phyloP scores from a whole-genome alignment of 2,797 vertebrate genomes.

The Furcifer pardalis region DNA sequence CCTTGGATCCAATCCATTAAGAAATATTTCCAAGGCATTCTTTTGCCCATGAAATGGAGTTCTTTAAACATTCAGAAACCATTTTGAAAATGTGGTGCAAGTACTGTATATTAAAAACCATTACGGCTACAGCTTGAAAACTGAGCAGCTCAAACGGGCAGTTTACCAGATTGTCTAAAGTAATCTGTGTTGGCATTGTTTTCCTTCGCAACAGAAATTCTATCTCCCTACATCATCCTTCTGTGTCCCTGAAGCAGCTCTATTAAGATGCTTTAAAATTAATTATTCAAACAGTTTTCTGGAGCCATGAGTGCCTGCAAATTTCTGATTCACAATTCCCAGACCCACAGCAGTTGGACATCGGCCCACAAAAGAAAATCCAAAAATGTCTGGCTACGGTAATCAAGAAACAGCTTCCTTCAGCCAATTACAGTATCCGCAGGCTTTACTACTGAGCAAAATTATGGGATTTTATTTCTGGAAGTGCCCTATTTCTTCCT shows the following conservation, averaged over 20 bases:
- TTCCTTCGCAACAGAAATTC: background rate
- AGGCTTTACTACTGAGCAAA: background rate
- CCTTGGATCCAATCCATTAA: constrained; percentile 1
- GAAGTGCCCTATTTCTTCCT: background rate
- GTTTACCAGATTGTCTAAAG: background rate
- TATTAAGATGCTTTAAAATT: constrained; percentile 8
- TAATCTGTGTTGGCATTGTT: constrained; percentile 12
- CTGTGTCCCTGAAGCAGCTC: background rate
- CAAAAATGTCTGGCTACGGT: background rate
- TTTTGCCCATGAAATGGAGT: background rate
- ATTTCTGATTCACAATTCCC: background rate
- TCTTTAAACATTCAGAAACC: background rate
- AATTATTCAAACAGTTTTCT: background rate
- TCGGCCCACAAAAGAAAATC: background rate
- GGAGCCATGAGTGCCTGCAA: background rate
- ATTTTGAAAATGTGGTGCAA: background rate
- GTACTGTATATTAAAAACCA: constrained; percentile 1
- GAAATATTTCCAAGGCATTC: background rate
- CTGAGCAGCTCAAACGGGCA: background rate
- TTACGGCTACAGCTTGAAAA: constrained; percentile 19
- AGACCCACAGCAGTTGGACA: background rate
- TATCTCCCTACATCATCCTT: background rate
- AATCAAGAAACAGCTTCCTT: background rate
- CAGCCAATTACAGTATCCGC: background rate
- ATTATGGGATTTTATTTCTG: too few relatives aligned